These are phyloP conservation scores for Hyperoplus lanceolatus DNA, from an alignment of 2,797 vertebrate species.

Conservation along the genomic window DNA sequence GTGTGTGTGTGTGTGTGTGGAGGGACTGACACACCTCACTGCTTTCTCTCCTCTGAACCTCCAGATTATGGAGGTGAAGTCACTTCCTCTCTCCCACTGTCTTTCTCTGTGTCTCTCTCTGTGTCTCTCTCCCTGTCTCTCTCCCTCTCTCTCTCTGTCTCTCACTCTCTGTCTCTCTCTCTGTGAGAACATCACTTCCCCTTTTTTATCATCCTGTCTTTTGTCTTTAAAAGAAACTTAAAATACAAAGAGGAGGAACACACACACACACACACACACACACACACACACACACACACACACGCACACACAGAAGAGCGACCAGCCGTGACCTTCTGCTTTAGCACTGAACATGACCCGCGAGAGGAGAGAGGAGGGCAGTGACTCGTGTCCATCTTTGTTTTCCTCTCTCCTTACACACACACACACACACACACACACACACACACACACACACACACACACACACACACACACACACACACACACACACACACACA, in stretches of 20 bases:
- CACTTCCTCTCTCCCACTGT: conserved; percentile 18
- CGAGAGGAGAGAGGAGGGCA: conserved; percentile 61
- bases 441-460: too few relatives aligned
- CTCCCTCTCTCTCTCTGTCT: conserved; percentile 15
- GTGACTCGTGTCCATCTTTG: conserved; percentile 59
- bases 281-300: too few relatives aligned
- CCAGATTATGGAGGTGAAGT: conserved; percentile 17
- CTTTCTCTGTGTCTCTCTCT: conserved; percentile 1
- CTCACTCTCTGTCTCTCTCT: conserved; percentile 10
- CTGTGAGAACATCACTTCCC: not conserved
- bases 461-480: too few relatives aligned
- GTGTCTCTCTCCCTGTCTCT: conserved; percentile 11
- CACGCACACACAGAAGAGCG: conserved; percentile 33
- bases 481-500: too few relatives aligned
- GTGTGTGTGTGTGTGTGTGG: conserved; percentile 8
- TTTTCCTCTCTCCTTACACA: conserved; percentile 7
- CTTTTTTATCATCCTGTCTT: conserved; percentile 12
- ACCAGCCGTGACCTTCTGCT: conserved; percentile 70
- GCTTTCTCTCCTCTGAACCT: conserved; percentile 63
- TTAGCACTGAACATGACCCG: conserved; percentile 77
- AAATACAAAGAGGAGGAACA: conserved; percentile 42
- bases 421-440: too few relatives aligned
- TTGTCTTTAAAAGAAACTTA: conserved; percentile 34
- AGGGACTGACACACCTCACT: conserved; percentile 71
- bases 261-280: too few relatives aligned